phyloP scores from a whole-genome alignment of 1,140 invertebrate genomes.

The Lethocerus indicus region DNA sequence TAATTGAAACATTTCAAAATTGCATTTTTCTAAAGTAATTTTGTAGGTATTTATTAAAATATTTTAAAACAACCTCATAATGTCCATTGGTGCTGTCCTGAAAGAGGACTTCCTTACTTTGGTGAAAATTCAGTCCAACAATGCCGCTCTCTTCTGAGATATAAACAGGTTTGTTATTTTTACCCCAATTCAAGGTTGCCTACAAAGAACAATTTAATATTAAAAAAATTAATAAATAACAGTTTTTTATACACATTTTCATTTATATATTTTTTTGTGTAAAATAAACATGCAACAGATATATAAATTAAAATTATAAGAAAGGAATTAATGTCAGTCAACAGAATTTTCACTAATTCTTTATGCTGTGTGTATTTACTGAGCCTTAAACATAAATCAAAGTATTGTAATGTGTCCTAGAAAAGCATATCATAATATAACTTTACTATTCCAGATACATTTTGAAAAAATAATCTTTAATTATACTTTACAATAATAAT shows the following conservation, averaged over 20 bases:
- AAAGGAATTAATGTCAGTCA: no score
- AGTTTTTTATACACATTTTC: background rate
- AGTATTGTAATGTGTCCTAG: background rate
- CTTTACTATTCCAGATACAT: background rate
- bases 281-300: background rate
- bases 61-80: conserved; percentile 24
- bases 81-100: conserved; percentile 52
- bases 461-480: background rate
- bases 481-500: background rate
- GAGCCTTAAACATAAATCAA: background rate
- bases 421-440: background rate
- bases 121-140: conserved; percentile 71
- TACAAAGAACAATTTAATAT: conserved; percentile 15
- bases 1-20: no score
- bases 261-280: background rate
- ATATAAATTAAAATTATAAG: background rate
- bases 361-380: no score
- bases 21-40: no score
- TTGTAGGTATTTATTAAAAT: no score
- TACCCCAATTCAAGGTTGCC: conserved; percentile 59
- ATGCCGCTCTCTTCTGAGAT: conserved; percentile 69
- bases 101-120: conserved; percentile 72
- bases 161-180: conserved; percentile 64
- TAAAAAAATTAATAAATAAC: conserved; percentile 6
- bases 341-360: no score